Evolutionary conservation across 2,797 vertebrate genomes (phyloP).

Genomic region (Leuciscus waleckii): DNA sequence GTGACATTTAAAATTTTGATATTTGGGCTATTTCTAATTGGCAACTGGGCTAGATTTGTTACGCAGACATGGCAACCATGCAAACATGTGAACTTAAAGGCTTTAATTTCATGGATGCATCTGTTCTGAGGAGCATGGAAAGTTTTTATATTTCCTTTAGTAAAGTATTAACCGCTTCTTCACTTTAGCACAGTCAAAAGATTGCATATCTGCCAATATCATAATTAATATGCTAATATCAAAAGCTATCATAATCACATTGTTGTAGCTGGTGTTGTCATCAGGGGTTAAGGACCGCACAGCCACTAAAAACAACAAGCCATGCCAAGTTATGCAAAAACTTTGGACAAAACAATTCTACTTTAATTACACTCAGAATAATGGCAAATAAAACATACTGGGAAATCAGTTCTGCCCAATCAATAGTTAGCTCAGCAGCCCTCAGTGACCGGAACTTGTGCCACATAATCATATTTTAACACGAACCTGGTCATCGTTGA

Average conservation of each 20-base stretch:
- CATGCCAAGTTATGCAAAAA: constrained; percentile 5
- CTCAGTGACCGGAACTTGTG: not conserved
- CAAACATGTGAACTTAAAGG: not conserved
- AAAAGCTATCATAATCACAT: constrained; percentile 11
- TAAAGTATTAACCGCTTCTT: not conserved
- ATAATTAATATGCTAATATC: not conserved
- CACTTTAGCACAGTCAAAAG: not conserved
- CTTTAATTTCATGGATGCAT: not conserved
- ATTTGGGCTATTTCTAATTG: not conserved
- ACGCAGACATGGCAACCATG: not conserved
- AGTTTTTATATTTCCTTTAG: not conserved
- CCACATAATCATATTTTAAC: not conserved
- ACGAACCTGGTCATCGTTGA: constrained; percentile 93
- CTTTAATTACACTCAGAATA: not conserved
- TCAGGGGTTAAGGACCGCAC: not conserved
- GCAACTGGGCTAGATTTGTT: not conserved
- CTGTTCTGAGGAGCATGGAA: not conserved
- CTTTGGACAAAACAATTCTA: not conserved
- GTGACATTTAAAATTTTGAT: not conserved
- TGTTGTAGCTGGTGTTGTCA: constrained; percentile 2
- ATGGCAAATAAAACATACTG: not conserved
- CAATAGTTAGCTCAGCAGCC: not conserved
- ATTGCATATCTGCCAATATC: not conserved
- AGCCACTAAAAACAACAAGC: not conserved
- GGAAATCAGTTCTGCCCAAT: not conserved